Percentiles rank a stretch among this genome's conserved stretches.
phyloP scores from a whole-genome alignment of 2,888 invertebrate genomes.

The Stramonita haemastoma region DNA sequence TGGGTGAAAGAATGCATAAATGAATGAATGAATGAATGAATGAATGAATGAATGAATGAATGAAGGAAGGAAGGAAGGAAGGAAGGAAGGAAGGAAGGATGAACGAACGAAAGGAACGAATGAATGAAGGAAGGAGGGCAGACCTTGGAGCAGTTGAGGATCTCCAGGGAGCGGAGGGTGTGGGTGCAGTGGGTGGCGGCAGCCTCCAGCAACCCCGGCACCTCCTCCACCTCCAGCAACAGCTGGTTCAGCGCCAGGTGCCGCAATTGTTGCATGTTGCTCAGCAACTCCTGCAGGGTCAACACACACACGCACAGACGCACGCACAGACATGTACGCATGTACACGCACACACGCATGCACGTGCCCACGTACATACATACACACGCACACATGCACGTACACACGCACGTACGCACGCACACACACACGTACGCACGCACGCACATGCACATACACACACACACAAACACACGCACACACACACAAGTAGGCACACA shows the following conservation, averaged over 20 bases:
- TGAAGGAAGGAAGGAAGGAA: not conserved
- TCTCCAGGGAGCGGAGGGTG: conserved; percentile 82
- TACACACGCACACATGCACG: not conserved
- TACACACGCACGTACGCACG: not conserved
- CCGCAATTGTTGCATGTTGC: conserved; percentile 83
- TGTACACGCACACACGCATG: not conserved
- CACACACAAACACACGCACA: not conserved
- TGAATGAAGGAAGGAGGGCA: too few relatives aligned
- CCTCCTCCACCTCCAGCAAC: conserved; percentile 83
- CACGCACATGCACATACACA: not conserved
- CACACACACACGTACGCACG: not conserved
- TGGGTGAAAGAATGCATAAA: not conserved
- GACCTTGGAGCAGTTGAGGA: conserved; percentile 86
- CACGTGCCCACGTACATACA: not conserved
- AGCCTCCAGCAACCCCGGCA: conserved; percentile 85
- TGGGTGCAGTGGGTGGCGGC: conserved; percentile 82
- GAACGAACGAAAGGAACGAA: too few relatives aligned
- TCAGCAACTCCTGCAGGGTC: conserved; percentile 79
- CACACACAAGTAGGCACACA: too few relatives aligned
- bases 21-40: not conserved
- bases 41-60: not conserved
- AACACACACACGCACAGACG: not conserved
- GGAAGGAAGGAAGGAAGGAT: not conserved
- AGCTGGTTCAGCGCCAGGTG: conserved; percentile 85
- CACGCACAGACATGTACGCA: not conserved